Conservation (phyloP, 2,113 vertebrate genomes). For the Alaudala cheleensis region DNA sequence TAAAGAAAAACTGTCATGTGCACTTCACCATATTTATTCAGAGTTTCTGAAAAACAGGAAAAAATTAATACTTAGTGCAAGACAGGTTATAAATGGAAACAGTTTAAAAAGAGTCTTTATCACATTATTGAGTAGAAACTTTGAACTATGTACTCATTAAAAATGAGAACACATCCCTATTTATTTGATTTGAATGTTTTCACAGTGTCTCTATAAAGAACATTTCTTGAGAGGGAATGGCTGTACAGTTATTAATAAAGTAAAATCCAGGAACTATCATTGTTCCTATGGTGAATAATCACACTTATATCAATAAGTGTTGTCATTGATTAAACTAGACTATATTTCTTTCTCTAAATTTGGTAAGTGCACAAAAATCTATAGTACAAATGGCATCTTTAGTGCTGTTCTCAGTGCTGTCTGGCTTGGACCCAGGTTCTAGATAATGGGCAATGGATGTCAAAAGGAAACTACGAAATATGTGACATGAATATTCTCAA, state of each 20-base stretch:
- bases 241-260: background rate
- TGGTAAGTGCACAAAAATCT: background rate
- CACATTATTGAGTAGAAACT: background rate
- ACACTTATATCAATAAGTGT: background rate
- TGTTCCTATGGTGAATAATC: background rate
- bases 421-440: background rate
- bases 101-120: background rate
- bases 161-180: background rate
- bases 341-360: background rate
- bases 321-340: background rate
- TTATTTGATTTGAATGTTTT: background rate
- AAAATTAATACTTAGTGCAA: background rate
- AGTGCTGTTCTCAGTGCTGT: background rate
- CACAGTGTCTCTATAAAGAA: background rate
- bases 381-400: background rate
- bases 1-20: background rate
- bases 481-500: background rate
- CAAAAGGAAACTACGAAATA: background rate
- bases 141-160: background rate
- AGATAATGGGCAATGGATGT: background rate
- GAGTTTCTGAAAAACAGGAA: background rate
- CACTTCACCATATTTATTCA: background rate
- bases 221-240: background rate
- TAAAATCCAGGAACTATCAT: background rate
- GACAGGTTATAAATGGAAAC: background rate